A percentile compares a stretch with the other conserved stretches of the same genome.
Evolutionary conservation across 2,888 invertebrate genomes (phyloP).

Genomic region (Cepaea hortensis): DNA sequence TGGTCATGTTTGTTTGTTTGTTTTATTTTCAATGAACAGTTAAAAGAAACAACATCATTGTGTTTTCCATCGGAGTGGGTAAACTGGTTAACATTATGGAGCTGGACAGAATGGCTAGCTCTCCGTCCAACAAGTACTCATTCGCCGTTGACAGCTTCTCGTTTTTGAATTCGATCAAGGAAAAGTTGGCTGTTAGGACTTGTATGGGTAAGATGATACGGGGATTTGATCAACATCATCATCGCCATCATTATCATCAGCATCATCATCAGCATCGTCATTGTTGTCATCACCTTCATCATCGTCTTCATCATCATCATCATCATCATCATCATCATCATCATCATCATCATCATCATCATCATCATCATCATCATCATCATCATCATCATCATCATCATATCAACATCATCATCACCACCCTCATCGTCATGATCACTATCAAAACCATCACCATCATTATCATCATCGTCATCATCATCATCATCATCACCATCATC

Average conservation of each 20-base stretch:
- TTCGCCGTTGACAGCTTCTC: slow-evolving; percentile 63
- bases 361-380: neutral
- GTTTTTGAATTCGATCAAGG: slow-evolving; percentile 63
- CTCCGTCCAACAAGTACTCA: slow-evolving; percentile 56
- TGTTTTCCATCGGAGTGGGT: slow-evolving; percentile 70
- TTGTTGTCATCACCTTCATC: too few species aligned
- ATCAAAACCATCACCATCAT: neutral
- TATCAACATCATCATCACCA: neutral
- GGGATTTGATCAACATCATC: neutral
- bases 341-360: neutral
- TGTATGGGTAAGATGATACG: slow-evolving; percentile 53
- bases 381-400: neutral
- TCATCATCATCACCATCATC: neutral
- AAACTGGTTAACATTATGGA: slow-evolving; percentile 60
- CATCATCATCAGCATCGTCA: too few species aligned
- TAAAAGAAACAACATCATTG: slow-evolving; percentile 58
- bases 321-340: neutral
- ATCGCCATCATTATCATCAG: neutral
- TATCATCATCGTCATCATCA: neutral
- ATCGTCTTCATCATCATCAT: too few species aligned
- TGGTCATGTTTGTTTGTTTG: too few species aligned
- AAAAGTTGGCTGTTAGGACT: slow-evolving; percentile 62
- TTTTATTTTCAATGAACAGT: slow-evolving; percentile 46
- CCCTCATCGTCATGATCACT: neutral
- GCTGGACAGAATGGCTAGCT: slow-evolving; percentile 62